A percentile compares a stretch with the other conserved stretches of the same genome.
Conservation (phyloP, 1,140 invertebrate genomes). For the Forficula auricularia region DNA sequence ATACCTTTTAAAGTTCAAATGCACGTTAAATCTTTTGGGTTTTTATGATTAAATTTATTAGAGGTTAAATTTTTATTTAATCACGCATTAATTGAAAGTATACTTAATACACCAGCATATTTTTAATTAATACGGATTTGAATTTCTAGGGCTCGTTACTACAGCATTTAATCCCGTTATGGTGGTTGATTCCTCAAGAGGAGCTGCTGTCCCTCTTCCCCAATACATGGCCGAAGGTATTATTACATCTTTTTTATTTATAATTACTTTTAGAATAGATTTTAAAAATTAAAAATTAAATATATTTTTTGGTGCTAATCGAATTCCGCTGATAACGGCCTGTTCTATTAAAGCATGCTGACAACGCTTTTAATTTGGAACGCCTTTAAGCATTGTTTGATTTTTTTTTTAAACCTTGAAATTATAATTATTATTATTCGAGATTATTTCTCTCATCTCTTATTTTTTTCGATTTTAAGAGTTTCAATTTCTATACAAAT, state of each 20-base stretch:
- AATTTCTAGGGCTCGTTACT: neutral
- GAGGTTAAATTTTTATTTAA: neutral
- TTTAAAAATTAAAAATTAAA: slow-evolving; percentile 5
- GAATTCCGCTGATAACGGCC: too few relatives aligned
- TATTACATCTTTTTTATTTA: neutral
- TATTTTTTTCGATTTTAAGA: too few relatives aligned
- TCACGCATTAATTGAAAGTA: neutral
- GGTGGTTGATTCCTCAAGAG: slow-evolving; percentile 17
- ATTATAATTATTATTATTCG: too few relatives aligned
- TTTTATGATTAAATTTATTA: slow-evolving; percentile 1
- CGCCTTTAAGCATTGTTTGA: too few relatives aligned
- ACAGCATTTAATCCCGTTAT: slow-evolving; percentile 12
- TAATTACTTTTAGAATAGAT: neutral
- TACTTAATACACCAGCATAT: neutral
- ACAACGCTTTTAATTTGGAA: too few relatives aligned
- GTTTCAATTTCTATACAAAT: too few relatives aligned
- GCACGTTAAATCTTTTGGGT: slow-evolving; percentile 1
- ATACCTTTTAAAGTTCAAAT: neutral
- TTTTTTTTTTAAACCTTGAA: too few relatives aligned
- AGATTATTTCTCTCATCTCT: too few relatives aligned
- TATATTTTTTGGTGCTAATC: slow-evolving; percentile 18
- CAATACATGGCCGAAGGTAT: neutral
- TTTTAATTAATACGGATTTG: neutral
- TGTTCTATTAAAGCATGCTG: too few relatives aligned
- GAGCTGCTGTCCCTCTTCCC: slow-evolving; percentile 15